A percentile compares a stretch with the other conserved stretches of the same genome.
phyloP scores from a whole-genome alignment of 2,888 invertebrate genomes.

The Melanophora roralis region DNA sequence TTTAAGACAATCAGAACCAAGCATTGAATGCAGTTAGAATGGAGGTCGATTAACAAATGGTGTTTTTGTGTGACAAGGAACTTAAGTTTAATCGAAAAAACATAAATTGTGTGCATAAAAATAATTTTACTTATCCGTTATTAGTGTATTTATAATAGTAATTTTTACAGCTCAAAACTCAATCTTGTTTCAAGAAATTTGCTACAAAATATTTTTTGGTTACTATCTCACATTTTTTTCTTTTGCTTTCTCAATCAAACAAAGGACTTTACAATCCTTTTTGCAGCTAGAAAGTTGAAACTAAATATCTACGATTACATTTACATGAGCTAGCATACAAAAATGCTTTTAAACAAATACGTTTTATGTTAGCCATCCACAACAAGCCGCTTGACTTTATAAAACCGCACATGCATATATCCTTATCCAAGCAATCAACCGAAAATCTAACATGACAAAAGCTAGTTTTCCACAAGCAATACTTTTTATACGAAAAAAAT shows the following conservation, averaged over 20 bases:
- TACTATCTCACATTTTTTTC: background rate
- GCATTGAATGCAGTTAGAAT: too few relatives aligned
- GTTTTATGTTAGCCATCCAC: slow-evolving; percentile 1
- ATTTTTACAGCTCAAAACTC: too few relatives aligned
- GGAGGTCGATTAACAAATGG: too few relatives aligned
- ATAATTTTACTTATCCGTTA: too few relatives aligned
- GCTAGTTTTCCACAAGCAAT: slow-evolving; percentile 2
- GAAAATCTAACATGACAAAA: slow-evolving; percentile 27
- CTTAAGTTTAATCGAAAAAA: too few relatives aligned
- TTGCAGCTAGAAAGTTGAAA: slow-evolving; percentile 3
- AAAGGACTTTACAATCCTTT: too few relatives aligned
- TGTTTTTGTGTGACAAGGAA: too few relatives aligned
- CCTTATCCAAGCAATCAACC: slow-evolving; percentile 12
- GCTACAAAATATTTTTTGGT: slow-evolving; percentile 34
- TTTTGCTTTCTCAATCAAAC: background rate
- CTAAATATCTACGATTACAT: background rate
- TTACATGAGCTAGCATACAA: slow-evolving; percentile 23
- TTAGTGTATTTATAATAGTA: too few relatives aligned
- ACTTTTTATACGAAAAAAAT: background rate
- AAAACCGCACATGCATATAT: slow-evolving; percentile 20
- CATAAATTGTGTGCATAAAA: too few relatives aligned
- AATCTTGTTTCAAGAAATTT: too few relatives aligned
- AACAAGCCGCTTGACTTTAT: slow-evolving; percentile 28
- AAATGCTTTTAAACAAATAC: slow-evolving; percentile 29
- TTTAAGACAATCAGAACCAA: too few relatives aligned